These are phyloP conservation scores for Todiramphus saurophagus DNA, from an alignment of 2,113 vertebrate genomes.

Conservation along the genomic window DNA sequence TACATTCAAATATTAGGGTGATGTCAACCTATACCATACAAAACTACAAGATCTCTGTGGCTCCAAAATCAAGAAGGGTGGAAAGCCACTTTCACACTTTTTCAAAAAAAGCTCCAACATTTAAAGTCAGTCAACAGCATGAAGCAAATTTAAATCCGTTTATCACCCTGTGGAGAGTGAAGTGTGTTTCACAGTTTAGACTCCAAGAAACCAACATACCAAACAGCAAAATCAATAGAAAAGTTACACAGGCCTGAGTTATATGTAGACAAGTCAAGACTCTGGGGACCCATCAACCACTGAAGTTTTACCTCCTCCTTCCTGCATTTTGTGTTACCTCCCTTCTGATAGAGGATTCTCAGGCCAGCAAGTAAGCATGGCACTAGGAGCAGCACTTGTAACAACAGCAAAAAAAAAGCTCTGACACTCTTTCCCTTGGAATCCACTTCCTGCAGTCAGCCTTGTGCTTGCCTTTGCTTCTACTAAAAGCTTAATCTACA, in stretches of 20 bases:
- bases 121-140: not conserved
- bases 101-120: not conserved
- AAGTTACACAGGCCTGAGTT: not conserved
- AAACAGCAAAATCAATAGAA: not conserved
- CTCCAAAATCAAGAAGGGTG: not conserved
- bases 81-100: not conserved
- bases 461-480: not conserved
- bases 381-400: not conserved
- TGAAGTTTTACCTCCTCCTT: not conserved
- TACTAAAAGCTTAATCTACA: not conserved
- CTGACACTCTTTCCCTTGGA: not conserved
- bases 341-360: not conserved
- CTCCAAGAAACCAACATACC: not conserved
- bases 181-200: not conserved
- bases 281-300: not conserved
- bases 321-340: not conserved
- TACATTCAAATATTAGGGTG: not conserved
- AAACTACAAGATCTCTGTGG: not conserved
- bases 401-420: not conserved
- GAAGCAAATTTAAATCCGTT: not conserved
- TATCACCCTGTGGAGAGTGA: not conserved
- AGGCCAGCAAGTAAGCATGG: not conserved
- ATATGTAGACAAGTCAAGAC: not conserved
- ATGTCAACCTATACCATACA: not conserved
- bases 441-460: not conserved